These are phyloP conservation scores for Hydrochoerus hydrochaeris DNA, from an alignment of 2,113 vertebrate species.

Conservation along the genomic window DNA sequence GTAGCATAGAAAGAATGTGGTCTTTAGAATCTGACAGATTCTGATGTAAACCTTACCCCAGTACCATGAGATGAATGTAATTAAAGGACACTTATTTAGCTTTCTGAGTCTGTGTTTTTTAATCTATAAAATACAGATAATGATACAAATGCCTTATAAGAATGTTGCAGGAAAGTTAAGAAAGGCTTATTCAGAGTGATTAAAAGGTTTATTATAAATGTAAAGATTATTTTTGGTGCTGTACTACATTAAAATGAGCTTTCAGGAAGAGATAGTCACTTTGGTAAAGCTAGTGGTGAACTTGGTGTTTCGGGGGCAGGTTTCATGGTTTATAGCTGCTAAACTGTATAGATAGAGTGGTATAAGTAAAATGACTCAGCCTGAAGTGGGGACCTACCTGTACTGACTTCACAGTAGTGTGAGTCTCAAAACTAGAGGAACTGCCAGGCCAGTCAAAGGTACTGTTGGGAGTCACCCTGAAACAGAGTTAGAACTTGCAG, in stretches of 20 bases:
- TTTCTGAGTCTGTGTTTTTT: slow-evolving; percentile 20
- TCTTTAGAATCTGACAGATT: not conserved
- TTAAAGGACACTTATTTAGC: slow-evolving; percentile 2
- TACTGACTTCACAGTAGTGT: not conserved
- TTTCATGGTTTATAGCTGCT: not conserved
- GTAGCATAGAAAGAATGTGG: not conserved
- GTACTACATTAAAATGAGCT: not conserved
- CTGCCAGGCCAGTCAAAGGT: not conserved
- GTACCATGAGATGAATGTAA: not conserved
- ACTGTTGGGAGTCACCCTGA: not conserved
- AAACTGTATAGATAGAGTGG: not conserved
- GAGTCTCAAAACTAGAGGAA: not conserved
- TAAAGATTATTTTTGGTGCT: not conserved
- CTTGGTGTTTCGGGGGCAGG: not conserved
- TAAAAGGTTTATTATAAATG: not conserved
- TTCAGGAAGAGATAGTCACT: not conserved
- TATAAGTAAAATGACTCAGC: not conserved
- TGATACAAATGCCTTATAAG: not conserved
- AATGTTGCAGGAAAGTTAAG: not conserved
- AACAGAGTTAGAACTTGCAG: not conserved
- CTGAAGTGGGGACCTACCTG: not conserved
- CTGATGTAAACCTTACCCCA: not conserved
- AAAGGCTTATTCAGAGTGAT: not conserved
- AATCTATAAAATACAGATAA: not conserved
- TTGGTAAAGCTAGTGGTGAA: not conserved